phyloP scores from a whole-genome alignment of 2,113 vertebrate genomes.

The Paralichthys olivaceus region DNA sequence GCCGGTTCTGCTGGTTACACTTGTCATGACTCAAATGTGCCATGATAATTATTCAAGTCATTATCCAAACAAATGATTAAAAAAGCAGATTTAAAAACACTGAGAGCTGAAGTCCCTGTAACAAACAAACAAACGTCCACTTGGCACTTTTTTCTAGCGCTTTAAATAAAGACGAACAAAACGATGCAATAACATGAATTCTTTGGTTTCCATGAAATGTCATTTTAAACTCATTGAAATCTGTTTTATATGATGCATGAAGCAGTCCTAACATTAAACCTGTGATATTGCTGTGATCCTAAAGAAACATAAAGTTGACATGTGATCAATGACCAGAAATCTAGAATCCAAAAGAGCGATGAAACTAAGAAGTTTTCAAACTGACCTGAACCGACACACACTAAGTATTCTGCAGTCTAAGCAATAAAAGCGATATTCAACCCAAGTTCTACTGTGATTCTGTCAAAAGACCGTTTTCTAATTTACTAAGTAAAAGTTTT shows the following conservation, averaged over 20 bases:
- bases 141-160: slow-evolving; percentile 33
- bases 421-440: slow-evolving; percentile 6
- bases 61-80: slow-evolving; percentile 51
- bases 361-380: slow-evolving; percentile 28
- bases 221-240: slow-evolving; percentile 6
- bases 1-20: slow-evolving; percentile 63
- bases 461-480: neutral
- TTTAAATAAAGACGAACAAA: slow-evolving; percentile 39
- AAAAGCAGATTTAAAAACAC: neutral
- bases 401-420: neutral
- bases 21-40: slow-evolving; percentile 26
- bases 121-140: slow-evolving; percentile 18
- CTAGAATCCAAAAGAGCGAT: neutral
- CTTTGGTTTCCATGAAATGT: slow-evolving; percentile 72
- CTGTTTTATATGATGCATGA: neutral
- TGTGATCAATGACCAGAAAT: neutral
- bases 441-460: neutral
- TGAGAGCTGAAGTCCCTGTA: slow-evolving; percentile 9
- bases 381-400: neutral
- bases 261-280: slow-evolving; percentile 13
- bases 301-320: neutral
- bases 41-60: slow-evolving; percentile 67
- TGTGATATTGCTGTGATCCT: neutral
- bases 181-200: slow-evolving; percentile 3
- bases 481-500: neutral